Conservation (phyloP, 2,797 vertebrate species). For the Clarias platycephalus region DNA sequence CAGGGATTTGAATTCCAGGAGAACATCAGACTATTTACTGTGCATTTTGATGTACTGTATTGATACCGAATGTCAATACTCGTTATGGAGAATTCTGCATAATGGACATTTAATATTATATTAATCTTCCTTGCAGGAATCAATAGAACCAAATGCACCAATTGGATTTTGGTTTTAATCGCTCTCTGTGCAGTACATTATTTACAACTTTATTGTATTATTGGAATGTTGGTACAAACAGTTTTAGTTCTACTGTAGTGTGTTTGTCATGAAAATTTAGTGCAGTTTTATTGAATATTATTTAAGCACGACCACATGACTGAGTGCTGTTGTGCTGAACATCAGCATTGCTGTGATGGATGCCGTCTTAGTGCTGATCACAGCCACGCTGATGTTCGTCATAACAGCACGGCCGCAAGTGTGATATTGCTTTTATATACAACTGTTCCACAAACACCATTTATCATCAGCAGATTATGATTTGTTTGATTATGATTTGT, state of each 20-base stretch:
- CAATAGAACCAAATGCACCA: slow-evolving; percentile 51
- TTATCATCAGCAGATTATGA: too few relatives aligned
- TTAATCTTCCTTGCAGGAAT: slow-evolving; percentile 51
- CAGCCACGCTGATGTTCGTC: too few relatives aligned
- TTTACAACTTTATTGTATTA: slow-evolving; percentile 53
- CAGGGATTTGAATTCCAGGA: background rate
- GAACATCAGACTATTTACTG: background rate
- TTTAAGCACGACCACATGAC: background rate
- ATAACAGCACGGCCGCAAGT: too few relatives aligned
- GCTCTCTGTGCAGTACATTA: slow-evolving; percentile 51
- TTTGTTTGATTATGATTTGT: too few relatives aligned
- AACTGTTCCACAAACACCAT: too few relatives aligned
- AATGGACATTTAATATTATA: slow-evolving; percentile 51
- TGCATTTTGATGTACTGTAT: background rate
- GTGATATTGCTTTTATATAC: too few relatives aligned
- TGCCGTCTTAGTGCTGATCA: too few relatives aligned
- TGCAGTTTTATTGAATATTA: background rate
- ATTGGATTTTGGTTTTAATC: slow-evolving; percentile 51
- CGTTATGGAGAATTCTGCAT: slow-evolving; percentile 23
- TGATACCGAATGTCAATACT: slow-evolving; percentile 2
- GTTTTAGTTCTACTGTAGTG: background rate
- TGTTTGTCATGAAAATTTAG: background rate
- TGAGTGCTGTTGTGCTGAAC: too few relatives aligned
- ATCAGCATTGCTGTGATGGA: too few relatives aligned
- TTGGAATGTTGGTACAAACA: slow-evolving; percentile 43